These are phyloP conservation scores for Brenthis hecate DNA, from an alignment of 2,888 invertebrate genomes.

Conservation along the genomic window DNA sequence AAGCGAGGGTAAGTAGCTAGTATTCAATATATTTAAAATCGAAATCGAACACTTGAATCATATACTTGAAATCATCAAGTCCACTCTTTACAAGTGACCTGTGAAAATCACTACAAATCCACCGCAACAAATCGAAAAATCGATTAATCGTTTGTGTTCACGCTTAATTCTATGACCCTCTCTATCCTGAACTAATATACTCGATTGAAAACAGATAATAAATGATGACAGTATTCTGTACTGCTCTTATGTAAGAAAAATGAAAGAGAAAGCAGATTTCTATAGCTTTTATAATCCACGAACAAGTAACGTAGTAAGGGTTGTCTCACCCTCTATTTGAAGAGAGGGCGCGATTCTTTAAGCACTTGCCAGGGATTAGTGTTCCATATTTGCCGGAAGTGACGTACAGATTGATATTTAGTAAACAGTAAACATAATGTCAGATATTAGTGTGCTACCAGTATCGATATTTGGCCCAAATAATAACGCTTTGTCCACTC, in stretches of 20 bases:
- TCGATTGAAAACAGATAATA: not conserved
- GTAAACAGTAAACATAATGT: conserved; percentile 42
- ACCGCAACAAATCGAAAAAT: conserved; percentile 50
- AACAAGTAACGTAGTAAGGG: conserved; percentile 28
- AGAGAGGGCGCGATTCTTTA: conserved; percentile 42
- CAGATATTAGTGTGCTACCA: conserved; percentile 29
- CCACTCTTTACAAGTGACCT: conserved; percentile 31
- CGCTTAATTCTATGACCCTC: conserved; percentile 43
- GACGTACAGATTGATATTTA: conserved; percentile 46
- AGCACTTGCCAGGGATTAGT: conserved; percentile 48
- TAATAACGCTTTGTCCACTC: too few species aligned
- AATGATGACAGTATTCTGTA: not conserved
- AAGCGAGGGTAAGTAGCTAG: too few species aligned
- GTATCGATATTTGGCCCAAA: not conserved
- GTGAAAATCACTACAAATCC: conserved; percentile 42
- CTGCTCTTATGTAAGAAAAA: conserved; percentile 1
- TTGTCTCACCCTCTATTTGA: conserved; percentile 45
- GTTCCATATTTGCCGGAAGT: conserved; percentile 45
- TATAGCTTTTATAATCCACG: conserved; percentile 3
- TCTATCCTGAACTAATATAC: conserved; percentile 39
- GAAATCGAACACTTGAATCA: not conserved
- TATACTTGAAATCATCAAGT: not conserved
- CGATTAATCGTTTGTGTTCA: conserved; percentile 53
- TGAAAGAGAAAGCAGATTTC: conserved; percentile 14
- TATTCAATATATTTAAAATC: too few species aligned